Evolutionary conservation across 2,113 vertebrate genomes (phyloP).

Genomic region (Limnothrissa miodon): DNA sequence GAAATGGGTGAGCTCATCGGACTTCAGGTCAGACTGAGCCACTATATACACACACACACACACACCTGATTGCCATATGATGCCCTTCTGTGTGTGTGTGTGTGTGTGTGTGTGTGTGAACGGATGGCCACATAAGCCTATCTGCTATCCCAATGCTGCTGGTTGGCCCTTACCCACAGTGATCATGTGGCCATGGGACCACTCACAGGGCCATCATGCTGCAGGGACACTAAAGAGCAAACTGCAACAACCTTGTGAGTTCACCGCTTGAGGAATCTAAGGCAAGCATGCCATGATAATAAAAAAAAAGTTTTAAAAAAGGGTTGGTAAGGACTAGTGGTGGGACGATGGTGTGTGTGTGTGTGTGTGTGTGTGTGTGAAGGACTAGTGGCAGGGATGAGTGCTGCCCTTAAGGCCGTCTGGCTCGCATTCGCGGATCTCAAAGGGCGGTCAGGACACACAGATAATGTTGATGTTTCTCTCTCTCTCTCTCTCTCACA

Average conservation of each 20-base stretch:
- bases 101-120: conserved; percentile 3
- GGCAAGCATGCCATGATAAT: no score
- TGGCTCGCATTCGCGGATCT: not conserved
- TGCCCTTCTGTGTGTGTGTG: not conserved
- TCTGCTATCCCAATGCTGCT: not conserved
- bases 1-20: conserved; percentile 40
- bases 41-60: conserved; percentile 32
- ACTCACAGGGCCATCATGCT: no score
- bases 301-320: no score
- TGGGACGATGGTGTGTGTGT: no score
- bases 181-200: no score
- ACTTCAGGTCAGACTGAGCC: conserved; percentile 22
- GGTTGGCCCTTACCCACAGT: not conserved
- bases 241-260: no score
- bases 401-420: not conserved
- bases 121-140: no score
- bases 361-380: no score
- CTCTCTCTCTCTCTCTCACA: not conserved
- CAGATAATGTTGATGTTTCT: not conserved
- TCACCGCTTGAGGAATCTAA: no score
- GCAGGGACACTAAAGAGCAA: no score
- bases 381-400: not conserved
- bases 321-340: no score
- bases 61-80: conserved; percentile 48
- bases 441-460: not conserved